Percentiles rank a stretch among this genome's conserved stretches.
These are phyloP conservation scores for Brachypteracias leptosomus DNA, from an alignment of 2,113 vertebrate genomes.

Conservation along the genomic window DNA sequence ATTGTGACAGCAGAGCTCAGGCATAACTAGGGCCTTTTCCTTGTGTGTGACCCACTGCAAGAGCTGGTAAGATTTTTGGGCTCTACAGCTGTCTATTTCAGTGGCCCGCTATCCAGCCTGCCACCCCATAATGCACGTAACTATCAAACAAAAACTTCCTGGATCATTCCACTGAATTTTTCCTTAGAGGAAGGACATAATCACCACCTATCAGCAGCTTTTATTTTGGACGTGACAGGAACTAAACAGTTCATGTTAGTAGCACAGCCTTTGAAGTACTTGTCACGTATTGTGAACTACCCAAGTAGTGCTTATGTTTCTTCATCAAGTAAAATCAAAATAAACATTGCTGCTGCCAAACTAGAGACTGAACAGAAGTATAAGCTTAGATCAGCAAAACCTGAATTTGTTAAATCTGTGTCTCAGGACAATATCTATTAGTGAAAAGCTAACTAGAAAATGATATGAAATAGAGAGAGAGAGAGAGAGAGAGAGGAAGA, in stretches of 20 bases:
- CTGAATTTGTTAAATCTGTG: neutral
- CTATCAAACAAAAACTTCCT: neutral
- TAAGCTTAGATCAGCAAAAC: neutral
- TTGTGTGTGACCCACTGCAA: neutral
- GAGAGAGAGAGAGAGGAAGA: neutral
- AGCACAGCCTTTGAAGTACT: neutral
- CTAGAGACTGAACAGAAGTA: neutral
- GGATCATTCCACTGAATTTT: neutral
- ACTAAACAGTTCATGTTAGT: neutral
- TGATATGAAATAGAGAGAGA: neutral
- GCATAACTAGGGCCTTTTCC: neutral
- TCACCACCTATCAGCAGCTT: neutral
- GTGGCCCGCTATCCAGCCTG: neutral
- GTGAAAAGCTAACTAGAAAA: neutral
- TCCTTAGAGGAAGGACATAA: neutral
- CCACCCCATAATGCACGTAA: neutral
- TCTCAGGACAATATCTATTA: neutral
- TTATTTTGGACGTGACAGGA: neutral
- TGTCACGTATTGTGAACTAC: neutral
- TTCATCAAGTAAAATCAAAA: neutral
- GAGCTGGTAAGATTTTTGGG: neutral
- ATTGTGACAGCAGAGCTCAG: neutral
- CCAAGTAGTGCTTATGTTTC: neutral
- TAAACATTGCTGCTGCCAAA: neutral
- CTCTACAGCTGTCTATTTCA: neutral